phyloP scores from a whole-genome alignment of 2,797 vertebrate species.

The Spizella passerina region DNA sequence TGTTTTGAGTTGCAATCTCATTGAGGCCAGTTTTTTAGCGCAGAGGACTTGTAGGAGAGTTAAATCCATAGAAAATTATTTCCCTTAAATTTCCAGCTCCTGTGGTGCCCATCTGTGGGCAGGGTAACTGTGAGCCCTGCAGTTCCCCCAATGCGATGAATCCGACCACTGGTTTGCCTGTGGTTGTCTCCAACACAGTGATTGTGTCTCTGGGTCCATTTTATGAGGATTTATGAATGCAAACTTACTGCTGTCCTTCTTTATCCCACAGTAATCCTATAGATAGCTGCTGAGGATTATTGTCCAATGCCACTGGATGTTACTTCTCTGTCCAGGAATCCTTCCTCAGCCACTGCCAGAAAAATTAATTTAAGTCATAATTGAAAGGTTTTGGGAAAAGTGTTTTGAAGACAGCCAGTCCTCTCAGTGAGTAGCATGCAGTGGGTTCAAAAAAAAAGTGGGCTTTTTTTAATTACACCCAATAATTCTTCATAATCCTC shows the following conservation, averaged over 20 bases:
- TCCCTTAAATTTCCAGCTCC: background rate
- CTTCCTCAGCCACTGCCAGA: background rate
- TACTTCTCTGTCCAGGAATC: background rate
- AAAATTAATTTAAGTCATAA: background rate
- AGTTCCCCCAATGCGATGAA: background rate
- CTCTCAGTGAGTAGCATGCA: background rate
- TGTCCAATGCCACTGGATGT: background rate
- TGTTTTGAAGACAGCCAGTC: background rate
- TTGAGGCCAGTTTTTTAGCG: background rate
- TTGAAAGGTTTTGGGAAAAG: background rate
- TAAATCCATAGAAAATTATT: background rate
- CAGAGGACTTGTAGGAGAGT: background rate
- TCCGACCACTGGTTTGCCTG: background rate
- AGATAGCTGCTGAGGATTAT: background rate
- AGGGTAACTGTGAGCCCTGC: background rate
- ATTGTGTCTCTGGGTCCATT: background rate
- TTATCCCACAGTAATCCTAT: background rate
- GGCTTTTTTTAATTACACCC: background rate
- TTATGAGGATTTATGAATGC: background rate
- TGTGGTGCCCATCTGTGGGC: background rate
- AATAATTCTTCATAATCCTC: background rate
- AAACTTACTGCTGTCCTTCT: background rate
- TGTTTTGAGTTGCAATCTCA: background rate
- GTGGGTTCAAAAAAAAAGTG: background rate
- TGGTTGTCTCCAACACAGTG: background rate